Conservation (phyloP, 2,113 vertebrate species). For the Shinisaurus crocodilurus region DNA sequence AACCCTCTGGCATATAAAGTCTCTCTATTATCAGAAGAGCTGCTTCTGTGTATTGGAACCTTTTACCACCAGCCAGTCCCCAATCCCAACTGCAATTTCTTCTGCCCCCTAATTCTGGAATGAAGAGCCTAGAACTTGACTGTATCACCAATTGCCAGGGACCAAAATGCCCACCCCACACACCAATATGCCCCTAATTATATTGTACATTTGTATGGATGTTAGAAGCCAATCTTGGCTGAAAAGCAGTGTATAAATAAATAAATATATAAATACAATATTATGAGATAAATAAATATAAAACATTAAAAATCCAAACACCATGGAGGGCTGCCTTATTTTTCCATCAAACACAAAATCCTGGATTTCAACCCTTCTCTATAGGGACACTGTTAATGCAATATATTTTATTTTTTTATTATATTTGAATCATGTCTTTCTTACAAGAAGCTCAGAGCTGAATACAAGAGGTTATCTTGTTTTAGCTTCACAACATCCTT, state of each 20-base stretch:
- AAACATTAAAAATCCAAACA: background rate
- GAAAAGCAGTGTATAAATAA: background rate
- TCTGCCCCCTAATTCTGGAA: background rate
- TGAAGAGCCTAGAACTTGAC: background rate
- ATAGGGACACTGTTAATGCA: background rate
- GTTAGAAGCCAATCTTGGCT: background rate
- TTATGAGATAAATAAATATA: background rate
- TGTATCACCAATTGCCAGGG: background rate
- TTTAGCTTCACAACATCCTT: background rate
- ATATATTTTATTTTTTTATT: background rate
- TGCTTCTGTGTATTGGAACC: background rate
- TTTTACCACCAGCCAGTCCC: background rate
- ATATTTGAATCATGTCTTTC: background rate
- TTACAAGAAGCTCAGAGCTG: background rate
- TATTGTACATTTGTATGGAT: background rate
- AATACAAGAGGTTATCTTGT: background rate
- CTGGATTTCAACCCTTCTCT: background rate
- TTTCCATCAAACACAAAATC: background rate
- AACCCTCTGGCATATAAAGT: background rate
- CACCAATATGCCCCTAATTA: background rate
- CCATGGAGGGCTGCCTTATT: background rate
- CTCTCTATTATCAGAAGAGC: background rate
- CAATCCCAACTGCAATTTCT: background rate
- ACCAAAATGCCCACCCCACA: background rate
- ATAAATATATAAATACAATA: background rate